These are phyloP conservation scores for Strigamia maritima DNA, from an alignment of 2,888 invertebrate genomes.

Conservation along the genomic window DNA sequence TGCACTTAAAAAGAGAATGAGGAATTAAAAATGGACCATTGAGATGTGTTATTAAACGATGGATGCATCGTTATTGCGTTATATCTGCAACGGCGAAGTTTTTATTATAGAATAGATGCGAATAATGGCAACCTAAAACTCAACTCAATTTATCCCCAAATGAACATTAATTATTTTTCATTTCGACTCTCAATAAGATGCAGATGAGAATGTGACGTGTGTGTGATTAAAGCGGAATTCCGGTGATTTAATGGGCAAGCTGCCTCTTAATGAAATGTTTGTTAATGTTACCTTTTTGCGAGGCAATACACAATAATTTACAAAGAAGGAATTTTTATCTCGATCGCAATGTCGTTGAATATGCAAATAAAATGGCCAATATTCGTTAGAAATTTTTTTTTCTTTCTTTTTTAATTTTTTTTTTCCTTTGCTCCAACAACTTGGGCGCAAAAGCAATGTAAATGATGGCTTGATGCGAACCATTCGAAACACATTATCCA, in stretches of 20 bases:
- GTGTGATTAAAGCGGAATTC: conserved; percentile 29
- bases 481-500: conserved; percentile 29
- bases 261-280: conserved; percentile 29
- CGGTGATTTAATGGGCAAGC: conserved; percentile 28
- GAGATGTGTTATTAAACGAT: conserved; percentile 24
- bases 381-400: conserved; percentile 12
- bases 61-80: conserved; percentile 14
- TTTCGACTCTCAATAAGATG: conserved; percentile 29
- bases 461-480: conserved; percentile 29
- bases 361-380: conserved; percentile 36
- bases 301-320: conserved; percentile 37
- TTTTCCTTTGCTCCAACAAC: background rate
- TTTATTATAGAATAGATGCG: background rate
- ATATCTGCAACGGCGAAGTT: background rate
- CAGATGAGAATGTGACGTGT: conserved; percentile 23
- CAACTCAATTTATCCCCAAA: conserved; percentile 25
- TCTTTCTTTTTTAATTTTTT: background rate
- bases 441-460: background rate
- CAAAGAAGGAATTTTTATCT: conserved; percentile 31
- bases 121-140: background rate
- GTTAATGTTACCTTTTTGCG: conserved; percentile 25
- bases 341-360: conserved; percentile 10
- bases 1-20: background rate
- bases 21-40: conserved; percentile 4
- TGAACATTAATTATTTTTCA: conserved; percentile 29